Conservation (phyloP, 2,888 invertebrate genomes). For the Galerucella calmariensis region DNA sequence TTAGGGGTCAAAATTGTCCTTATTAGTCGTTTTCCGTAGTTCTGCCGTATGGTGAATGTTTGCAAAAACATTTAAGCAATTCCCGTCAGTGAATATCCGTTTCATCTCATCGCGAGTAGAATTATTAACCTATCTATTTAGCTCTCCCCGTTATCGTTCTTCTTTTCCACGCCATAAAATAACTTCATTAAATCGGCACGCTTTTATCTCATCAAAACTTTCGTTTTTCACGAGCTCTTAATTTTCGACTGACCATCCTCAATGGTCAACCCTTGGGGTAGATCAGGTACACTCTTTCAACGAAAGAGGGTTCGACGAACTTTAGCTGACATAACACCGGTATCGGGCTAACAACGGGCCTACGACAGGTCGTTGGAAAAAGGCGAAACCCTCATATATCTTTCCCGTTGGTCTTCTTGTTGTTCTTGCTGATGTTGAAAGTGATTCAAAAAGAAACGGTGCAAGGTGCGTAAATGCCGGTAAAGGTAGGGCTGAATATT, state of each 20-base stretch:
- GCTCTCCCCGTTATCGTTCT: too few relatives aligned
- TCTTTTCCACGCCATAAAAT: too few relatives aligned
- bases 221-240: constrained; percentile 10
- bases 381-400: constrained; percentile 33
- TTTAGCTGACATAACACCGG: constrained; percentile 2
- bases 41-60: too few relatives aligned
- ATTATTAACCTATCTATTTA: too few relatives aligned
- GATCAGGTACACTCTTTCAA: constrained; percentile 42
- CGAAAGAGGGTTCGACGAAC: constrained; percentile 44
- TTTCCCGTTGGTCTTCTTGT: constrained; percentile 15
- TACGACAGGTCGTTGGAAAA: constrained; percentile 18
- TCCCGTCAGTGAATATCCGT: too few relatives aligned
- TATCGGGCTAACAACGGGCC: constrained; percentile 5
- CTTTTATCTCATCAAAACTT: not conserved
- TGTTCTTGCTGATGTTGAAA: constrained; percentile 9
- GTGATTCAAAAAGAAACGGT: constrained; percentile 16
- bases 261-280: constrained; percentile 48
- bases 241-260: constrained; percentile 47
- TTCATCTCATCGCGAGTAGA: too few relatives aligned
- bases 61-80: too few relatives aligned
- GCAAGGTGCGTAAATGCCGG: constrained; percentile 25
- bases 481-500: constrained; percentile 15
- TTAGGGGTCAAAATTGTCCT: too few relatives aligned
- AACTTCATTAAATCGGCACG: too few relatives aligned
- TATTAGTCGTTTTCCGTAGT: too few relatives aligned